Base-by-base conservation (phyloP, 2,113 vertebrate genomes). In the Otocyon megalotis region DNA sequence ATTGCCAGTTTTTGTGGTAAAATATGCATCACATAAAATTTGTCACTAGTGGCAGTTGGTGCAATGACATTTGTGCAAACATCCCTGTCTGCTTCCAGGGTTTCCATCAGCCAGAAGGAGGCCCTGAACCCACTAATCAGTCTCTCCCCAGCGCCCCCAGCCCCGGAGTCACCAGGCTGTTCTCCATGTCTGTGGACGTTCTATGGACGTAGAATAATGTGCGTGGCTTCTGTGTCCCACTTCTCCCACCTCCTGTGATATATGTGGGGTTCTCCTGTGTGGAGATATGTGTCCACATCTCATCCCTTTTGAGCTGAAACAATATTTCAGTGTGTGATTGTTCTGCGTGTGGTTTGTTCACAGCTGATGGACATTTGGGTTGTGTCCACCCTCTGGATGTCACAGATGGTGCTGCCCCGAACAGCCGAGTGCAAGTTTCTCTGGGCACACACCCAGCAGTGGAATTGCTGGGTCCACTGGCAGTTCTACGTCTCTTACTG, bases 391-490 rank as follows among this genome's bases (percentile, higher is more conserved):
- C 69, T 71, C 19, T 19, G 35, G 35, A 43, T 43, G 35, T 24
- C 28, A 7, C 8, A n/a, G 2, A n/a, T 43, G 43, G 65, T n/a
- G 65, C 8, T 2, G 7, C 16, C 6, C 5, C 2, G 30, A 32
- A 17, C 7, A 15, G 13, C 14, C 15, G 1, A 3, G 32, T n/a
- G 32, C 65, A n/a, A 17, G 65, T n/a, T 17, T n/a, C 35, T 9
- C 20, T 8, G 35, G 20, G 69, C 3, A 35, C 5, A 1, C 69
- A 2, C 35, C 19, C 35, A 22, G 11, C 20, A 11, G 69, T 37
- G 20, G 20, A 35, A 24, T 24, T 24, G n/a, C 63, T 22, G 19
- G n/a, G 69, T 4, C 69, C 32, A 13, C n/a, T 10, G 17, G 19
- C n/a, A 22, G n/a, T 37, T 10, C n/a, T 13, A 10, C 35, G 5